phyloP scores from a whole-genome alignment of 2,113 vertebrate genomes.

The Tachuris rubrigastra region DNA sequence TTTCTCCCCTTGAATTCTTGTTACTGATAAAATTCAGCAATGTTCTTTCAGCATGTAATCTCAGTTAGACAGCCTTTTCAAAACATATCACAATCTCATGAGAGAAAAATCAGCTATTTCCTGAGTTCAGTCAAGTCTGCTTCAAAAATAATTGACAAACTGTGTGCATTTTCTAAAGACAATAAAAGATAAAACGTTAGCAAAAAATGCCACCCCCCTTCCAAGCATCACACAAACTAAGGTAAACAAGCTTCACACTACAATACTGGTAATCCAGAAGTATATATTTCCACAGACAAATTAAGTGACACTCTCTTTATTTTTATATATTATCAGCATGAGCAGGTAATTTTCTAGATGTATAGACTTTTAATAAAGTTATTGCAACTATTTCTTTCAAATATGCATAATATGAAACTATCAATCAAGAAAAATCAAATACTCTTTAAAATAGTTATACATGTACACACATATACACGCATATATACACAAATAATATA shows the following conservation, averaged over 20 bases:
- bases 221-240: not conserved
- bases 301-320: not conserved
- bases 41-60: not conserved
- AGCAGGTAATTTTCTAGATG: not conserved
- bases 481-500: not conserved
- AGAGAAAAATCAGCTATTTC: not conserved
- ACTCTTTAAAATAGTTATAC: not conserved
- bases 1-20: not conserved
- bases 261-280: not conserved
- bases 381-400: not conserved
- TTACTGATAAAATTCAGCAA: not conserved
- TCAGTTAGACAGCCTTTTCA: not conserved
- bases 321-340: not conserved
- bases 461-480: fast-evolving
- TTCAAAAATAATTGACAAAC: not conserved
- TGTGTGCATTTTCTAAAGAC: not conserved
- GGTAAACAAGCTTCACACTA: not conserved
- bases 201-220: not conserved
- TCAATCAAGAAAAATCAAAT: not conserved
- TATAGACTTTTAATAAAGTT: not conserved
- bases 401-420: not conserved
- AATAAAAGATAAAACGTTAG: not conserved
- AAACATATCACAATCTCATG: not conserved
- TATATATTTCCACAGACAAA: not conserved
- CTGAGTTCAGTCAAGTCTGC: not conserved